Evolutionary conservation across 2,888 invertebrate genomes (phyloP), one percentile per base, ranked within the genome.

Genomic region (Petrolisthes cinctipes): DNA sequence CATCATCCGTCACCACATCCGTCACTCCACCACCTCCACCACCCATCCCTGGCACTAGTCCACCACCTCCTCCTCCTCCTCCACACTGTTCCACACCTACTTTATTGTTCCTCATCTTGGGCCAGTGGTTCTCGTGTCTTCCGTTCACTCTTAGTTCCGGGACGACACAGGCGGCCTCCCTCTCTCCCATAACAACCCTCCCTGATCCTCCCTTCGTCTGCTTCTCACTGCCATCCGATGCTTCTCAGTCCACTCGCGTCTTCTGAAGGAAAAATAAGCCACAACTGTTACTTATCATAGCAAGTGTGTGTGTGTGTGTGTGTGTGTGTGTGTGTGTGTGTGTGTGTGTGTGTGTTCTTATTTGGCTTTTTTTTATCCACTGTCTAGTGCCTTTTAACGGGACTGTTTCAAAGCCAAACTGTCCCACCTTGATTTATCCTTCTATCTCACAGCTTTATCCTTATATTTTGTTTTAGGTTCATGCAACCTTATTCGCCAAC

Each of bases 1-100:
- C 71, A n/a, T 71, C 71, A 71, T 71, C 71, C 71, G 17, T 20
- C 20, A 71, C 71, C 71, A 71, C 71, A 71, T 71, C 71, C 71
- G 71, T 71, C 14, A 71, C 14, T n/a, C 71, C 71, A 17, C 71
- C 71, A 2, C 71, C n/a, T 71, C 71, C n/a, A n/a, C n/a, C 71
- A 11, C 71, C 71, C 17, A 71, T 6, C 14, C 71, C 71, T 37
- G 37, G 37, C 37, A 37, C 37, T 37, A 37, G 37, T 37, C 37
- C 37, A 37, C 37, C 37, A 17, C 71, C 71, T n/a, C 71, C 71
- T 1, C 71, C 71, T 17, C 71, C 71, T 6, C 71, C 71, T 14
- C 61, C 61, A 17, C 61, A 14, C 11, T 61, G 9, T 20, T 71
- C 71, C 71, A 71, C 71, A 71, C 71, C 71, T 6, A 71, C 71